These are phyloP conservation scores for Heliconius ismenius DNA, from an alignment of 2,888 invertebrate species.

Conservation along the genomic window DNA sequence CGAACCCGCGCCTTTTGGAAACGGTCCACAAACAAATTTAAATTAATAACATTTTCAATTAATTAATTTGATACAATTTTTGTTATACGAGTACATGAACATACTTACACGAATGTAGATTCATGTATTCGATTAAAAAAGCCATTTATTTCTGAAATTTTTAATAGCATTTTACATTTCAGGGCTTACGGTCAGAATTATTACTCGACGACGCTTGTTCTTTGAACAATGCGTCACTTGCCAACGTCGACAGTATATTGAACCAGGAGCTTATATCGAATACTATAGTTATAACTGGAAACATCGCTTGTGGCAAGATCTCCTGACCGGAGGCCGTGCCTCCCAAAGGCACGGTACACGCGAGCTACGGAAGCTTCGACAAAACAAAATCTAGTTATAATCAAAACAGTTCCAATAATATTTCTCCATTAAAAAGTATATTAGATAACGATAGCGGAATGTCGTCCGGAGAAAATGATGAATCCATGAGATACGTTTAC, in stretches of 20 bases:
- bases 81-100: too few relatives aligned
- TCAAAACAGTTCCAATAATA: conserved; percentile 33
- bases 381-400: conserved; percentile 56
- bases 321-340: conserved; percentile 80
- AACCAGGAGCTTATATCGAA: conserved; percentile 64
- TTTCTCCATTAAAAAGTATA: conserved; percentile 34
- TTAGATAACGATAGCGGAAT: conserved; percentile 67
- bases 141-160: background rate
- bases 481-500: conserved; percentile 61
- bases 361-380: conserved; percentile 71
- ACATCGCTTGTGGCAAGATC: conserved; percentile 56
- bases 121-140: too few relatives aligned
- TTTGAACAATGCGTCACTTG: conserved; percentile 62
- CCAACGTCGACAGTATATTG: conserved; percentile 67
- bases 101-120: too few relatives aligned
- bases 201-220: conserved; percentile 72
- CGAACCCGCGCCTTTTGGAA: too few relatives aligned
- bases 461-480: conserved; percentile 77
- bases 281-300: conserved; percentile 69
- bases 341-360: conserved; percentile 62
- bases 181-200: conserved; percentile 72
- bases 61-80: too few relatives aligned
- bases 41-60: too few relatives aligned
- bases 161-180: conserved; percentile 45
- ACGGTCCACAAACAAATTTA: too few relatives aligned